phyloP scores from a whole-genome alignment of 2,888 invertebrate species.

The Hofmannophila pseudospretella region DNA sequence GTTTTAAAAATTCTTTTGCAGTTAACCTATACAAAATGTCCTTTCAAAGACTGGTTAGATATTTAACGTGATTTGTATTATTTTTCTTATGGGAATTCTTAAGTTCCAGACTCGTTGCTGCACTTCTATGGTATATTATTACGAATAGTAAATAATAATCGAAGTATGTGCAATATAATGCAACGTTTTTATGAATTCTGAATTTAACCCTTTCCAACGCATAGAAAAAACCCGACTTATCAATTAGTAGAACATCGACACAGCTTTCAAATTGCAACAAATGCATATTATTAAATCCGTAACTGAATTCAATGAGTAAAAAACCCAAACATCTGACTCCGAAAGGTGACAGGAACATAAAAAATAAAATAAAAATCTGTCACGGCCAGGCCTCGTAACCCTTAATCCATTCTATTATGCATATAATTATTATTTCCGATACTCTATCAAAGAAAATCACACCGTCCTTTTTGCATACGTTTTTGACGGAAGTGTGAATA shows the following conservation, averaged over 20 bases:
- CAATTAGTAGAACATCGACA: slow-evolving; percentile 50
- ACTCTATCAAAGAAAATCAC: slow-evolving; percentile 71
- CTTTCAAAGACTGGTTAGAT: no score
- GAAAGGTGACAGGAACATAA: slow-evolving; percentile 69
- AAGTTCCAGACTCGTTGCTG: no score
- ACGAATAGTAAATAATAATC: no score
- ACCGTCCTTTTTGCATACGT: slow-evolving; percentile 74
- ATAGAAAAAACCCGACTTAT: slow-evolving; percentile 37
- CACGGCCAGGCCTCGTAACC: slow-evolving; percentile 55
- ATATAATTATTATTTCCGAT: slow-evolving; percentile 78
- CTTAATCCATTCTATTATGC: slow-evolving; percentile 75
- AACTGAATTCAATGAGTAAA: slow-evolving; percentile 41
- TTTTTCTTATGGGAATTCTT: no score
- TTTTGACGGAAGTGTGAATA: slow-evolving; percentile 74
- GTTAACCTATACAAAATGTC: no score
- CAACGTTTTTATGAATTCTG: no score
- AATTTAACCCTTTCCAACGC: no score
- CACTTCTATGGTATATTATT: no score
- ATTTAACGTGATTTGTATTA: no score
- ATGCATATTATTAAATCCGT: slow-evolving; percentile 60
- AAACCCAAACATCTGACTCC: slow-evolving; percentile 57
- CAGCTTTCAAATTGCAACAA: slow-evolving; percentile 60
- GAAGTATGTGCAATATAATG: no score
- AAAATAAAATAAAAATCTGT: slow-evolving; percentile 36
- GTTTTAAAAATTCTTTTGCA: no score